Evolutionary conservation across 1,140 invertebrate species (phyloP).

Genomic region (Calosoma granatense): DNA sequence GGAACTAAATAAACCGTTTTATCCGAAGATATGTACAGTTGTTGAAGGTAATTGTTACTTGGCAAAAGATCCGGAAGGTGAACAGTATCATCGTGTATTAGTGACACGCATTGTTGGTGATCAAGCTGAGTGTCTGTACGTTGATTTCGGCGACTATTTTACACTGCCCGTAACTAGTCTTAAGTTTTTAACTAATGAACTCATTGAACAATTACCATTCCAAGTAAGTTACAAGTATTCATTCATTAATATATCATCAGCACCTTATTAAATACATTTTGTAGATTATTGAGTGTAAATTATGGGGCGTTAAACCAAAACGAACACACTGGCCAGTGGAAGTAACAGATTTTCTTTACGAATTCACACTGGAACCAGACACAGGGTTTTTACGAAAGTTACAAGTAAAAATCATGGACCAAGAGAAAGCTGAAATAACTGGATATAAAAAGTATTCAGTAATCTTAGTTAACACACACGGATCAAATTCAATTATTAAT

Average conservation of each 20-base stretch:
- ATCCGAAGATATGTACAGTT: neutral
- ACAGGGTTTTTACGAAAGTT: conserved; percentile 20
- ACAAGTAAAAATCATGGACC: conserved; percentile 8
- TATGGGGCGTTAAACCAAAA: conserved; percentile 20
- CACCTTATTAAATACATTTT: neutral
- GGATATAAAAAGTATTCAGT: conserved; percentile 5
- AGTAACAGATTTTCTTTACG: conserved; percentile 23
- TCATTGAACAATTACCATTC: conserved; percentile 11
- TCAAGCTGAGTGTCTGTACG: conserved; percentile 10
- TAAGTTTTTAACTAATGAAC: conserved; percentile 9
- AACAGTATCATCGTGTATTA: conserved; percentile 6
- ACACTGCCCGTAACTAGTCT: neutral
- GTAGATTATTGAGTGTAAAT: conserved; percentile 21
- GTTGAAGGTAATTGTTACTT: conserved; percentile 11
- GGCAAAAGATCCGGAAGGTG: conserved; percentile 10
- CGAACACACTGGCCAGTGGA: conserved; percentile 19
- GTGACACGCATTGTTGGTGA: conserved; percentile 6
- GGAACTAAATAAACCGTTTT: neutral
- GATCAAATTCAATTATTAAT: neutral
- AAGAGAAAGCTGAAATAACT: neutral
- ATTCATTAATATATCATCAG: too few relatives aligned
- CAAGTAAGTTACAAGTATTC: conserved; percentile 9
- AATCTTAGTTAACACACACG: neutral
- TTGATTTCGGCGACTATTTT: conserved; percentile 13
- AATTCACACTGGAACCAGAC: conserved; percentile 19